Percentiles rank a stretch among this genome's conserved stretches.
Conservation (phyloP, 2,888 invertebrate species). For the Phanerotoma sp. region DNA sequence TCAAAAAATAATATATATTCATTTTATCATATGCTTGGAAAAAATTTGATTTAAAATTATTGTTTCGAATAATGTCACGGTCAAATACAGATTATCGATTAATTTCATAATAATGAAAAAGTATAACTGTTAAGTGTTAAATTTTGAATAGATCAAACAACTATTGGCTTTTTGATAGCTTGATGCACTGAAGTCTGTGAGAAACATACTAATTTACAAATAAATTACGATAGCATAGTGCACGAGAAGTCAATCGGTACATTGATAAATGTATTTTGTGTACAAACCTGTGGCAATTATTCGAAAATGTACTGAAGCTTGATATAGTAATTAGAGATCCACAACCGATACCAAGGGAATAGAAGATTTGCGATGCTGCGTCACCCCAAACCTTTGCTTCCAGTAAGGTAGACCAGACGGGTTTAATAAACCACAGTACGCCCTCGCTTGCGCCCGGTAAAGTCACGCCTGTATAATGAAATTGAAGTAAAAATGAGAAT, state of each 20-base stretch:
- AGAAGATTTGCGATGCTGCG: constrained; percentile 82
- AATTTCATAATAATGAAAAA: no score
- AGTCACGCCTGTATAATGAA: constrained; percentile 62
- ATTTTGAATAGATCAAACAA: no score
- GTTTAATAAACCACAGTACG: constrained; percentile 71
- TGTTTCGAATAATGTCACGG: no score
- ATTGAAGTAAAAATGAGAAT: no score
- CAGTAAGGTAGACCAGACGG: constrained; percentile 68
- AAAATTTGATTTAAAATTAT: no score
- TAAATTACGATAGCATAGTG: constrained; percentile 16
- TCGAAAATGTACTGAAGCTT: constrained; percentile 72
- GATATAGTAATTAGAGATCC: constrained; percentile 76
- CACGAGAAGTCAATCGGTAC: background rate
- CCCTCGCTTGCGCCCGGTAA: constrained; percentile 72
- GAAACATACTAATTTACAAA: constrained; percentile 6
- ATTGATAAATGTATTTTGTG: background rate
- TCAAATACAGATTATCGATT: no score
- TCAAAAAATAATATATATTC: no score
- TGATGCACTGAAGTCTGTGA: background rate
- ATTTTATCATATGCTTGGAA: no score
- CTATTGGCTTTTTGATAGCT: background rate
- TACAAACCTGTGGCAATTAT: constrained; percentile 65
- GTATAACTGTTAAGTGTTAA: no score
- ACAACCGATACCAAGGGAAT: constrained; percentile 77
- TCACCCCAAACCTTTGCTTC: constrained; percentile 77